These are phyloP conservation scores for Heteronetta atricapilla DNA, from an alignment of 2,113 vertebrate species.

Conservation along the genomic window DNA sequence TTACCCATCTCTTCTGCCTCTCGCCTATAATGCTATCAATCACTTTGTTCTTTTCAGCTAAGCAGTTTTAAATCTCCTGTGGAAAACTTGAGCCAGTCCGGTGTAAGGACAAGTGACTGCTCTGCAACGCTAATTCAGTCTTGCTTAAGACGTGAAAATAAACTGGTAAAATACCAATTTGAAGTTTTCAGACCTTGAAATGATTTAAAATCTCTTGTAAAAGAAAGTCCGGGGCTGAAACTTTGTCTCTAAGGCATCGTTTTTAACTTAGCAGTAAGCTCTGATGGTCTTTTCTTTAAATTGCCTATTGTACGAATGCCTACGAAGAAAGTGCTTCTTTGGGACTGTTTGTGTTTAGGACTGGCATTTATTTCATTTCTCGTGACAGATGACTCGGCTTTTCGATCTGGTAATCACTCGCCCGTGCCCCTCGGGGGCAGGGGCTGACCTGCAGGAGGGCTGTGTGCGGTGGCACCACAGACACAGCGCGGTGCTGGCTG, in stretches of 20 bases:
- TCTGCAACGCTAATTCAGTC: not conserved
- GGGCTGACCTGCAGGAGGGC: not conserved
- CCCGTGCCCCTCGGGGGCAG: not conserved
- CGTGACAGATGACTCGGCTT: slow-evolving; percentile 43
- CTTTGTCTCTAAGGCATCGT: slow-evolving; percentile 25
- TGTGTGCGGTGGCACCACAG: too few species aligned
- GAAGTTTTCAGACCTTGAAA: slow-evolving; percentile 25
- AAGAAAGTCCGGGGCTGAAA: slow-evolving; percentile 13
- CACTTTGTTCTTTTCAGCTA: not conserved
- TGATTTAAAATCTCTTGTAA: slow-evolving; percentile 43
- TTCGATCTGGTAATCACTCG: not conserved
- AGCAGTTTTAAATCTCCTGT: not conserved
- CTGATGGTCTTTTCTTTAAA: slow-evolving; percentile 52
- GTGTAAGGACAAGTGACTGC: not conserved
- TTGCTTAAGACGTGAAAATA: slow-evolving; percentile 16
- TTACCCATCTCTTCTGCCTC: not conserved
- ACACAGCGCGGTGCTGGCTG: too few species aligned
- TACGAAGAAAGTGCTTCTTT: slow-evolving; percentile 38
- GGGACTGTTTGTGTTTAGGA: slow-evolving; percentile 50
- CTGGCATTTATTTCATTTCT: slow-evolving; percentile 8
- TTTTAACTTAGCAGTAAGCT: slow-evolving; percentile 37
- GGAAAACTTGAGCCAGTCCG: not conserved
- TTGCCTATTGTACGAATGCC: slow-evolving; percentile 43
- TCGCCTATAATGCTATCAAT: not conserved
- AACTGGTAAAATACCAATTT: slow-evolving; percentile 7